These are phyloP conservation scores for Nerophis lumbriciformis DNA, from an alignment of 2,113 vertebrate genomes.

Conservation along the genomic window DNA sequence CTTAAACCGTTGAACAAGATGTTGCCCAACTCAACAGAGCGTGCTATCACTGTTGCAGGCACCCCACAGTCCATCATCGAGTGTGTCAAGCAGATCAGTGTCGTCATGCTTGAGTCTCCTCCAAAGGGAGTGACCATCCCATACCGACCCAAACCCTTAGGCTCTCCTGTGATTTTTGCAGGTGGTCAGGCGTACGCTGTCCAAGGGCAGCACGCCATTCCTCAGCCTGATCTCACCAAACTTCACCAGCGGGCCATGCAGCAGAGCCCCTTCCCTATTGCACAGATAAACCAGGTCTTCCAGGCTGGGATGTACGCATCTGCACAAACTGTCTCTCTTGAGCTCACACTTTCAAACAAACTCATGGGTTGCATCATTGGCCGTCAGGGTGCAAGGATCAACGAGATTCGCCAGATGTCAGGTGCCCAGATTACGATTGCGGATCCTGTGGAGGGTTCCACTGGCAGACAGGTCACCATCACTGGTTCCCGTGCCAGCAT, in stretches of 20 bases:
- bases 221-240: slow-evolving; percentile 9
- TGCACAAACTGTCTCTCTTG: slow-evolving; percentile 95
- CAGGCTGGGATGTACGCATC: slow-evolving; percentile 94
- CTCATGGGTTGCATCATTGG: too few species aligned
- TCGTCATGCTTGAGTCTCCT: slow-evolving; percentile 87
- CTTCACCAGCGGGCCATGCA: slow-evolving; percentile 98
- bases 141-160: slow-evolving; percentile 97
- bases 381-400: too few species aligned
- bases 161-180: slow-evolving; percentile 97
- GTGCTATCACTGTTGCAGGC: slow-evolving; percentile 95
- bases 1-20: too few species aligned
- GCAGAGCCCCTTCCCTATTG: slow-evolving; percentile 90
- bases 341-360: slow-evolving; percentile 97
- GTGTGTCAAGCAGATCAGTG: slow-evolving; percentile 80
- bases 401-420: too few species aligned
- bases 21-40: slow-evolving; percentile 59
- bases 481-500: slow-evolving; percentile 96
- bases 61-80: slow-evolving; percentile 97
- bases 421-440: too few species aligned
- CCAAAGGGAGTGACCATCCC: slow-evolving; percentile 99
- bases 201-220: slow-evolving; percentile 98
- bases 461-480: slow-evolving; percentile 83
- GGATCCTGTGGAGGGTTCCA: too few species aligned
- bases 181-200: slow-evolving; percentile 99
- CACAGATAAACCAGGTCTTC: slow-evolving; percentile 92